Evolutionary conservation across 1,140 invertebrate species (phyloP), one percentile per base, ranked within the genome.

Genomic region (Tetramorium alpestre): DNA sequence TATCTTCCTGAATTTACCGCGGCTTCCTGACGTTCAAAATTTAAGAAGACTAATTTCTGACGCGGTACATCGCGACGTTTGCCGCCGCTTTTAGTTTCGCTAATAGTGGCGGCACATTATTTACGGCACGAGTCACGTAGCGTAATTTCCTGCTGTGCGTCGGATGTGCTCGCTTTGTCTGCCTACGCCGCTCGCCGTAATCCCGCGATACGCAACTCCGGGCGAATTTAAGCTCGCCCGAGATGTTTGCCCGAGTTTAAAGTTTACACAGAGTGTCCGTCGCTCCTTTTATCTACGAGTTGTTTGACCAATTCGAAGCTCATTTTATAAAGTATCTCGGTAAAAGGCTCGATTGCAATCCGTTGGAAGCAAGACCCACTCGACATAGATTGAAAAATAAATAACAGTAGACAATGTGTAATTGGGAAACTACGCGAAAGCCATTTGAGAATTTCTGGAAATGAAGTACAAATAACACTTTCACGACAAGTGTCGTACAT

Each of bases 121-220:
- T 54, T 54, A 25, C 22, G 41, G 47, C 47, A 13, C 41, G 56
- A 76, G 38, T 44, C 47, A 25, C 56, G 33, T 62, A 28, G 54
- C n/a, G 22, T 44, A 60, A 77, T 77, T 77, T 77, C 73, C 56
- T 33, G 73, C 5, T 28, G 1, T 28, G 38, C 38, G 56, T 62
- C 56, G 38, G n/a, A 62, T 44, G 33, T 33, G 41, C 33, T n/a
- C 51, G 10, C 44, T 64, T 65, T 33, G 41, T 65, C 18, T 51
- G 18, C 47, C 11, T 73, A 54, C 16, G 28, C 70, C 22, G 44
- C 22, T 13, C 49, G 28, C 13, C 49, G 70, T 54, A 73, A 73
- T 73, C 16, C 10, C 28, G 49, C 47, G 10, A 2, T 72, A 49
- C 41, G 18, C 11, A 73, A 56, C 7, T 16, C 28, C 28, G 18